Evolutionary conservation across 2,113 vertebrate genomes (phyloP).

Genomic region (Enhydra lutris): DNA sequence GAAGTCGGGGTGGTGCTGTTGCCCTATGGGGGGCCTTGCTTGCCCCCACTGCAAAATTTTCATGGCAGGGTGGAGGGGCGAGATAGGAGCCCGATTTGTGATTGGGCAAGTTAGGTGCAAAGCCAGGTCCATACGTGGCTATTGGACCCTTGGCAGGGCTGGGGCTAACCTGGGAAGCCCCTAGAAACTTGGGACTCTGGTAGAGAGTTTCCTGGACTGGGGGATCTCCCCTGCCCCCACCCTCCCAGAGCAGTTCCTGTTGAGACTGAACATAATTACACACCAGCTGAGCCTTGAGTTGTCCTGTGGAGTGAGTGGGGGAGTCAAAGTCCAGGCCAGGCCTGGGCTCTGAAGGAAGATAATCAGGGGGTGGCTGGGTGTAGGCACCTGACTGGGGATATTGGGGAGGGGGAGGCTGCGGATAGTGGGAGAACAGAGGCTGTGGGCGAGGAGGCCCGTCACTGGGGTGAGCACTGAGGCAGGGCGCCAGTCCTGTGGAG

Average conservation of each 20-base stretch:
- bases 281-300: slow-evolving; percentile 95
- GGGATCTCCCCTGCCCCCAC: slow-evolving; percentile 64
- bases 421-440: slow-evolving; percentile 64
- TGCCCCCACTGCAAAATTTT: slow-evolving; percentile 68
- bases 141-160: slow-evolving; percentile 64
- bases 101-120: slow-evolving; percentile 46
- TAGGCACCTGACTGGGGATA: slow-evolving; percentile 63
- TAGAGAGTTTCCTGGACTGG: slow-evolving; percentile 77
- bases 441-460: slow-evolving; percentile 51
- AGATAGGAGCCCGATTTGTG: slow-evolving; percentile 56
- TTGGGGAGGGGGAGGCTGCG: slow-evolving; percentile 59
- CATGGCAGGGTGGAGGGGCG: slow-evolving; percentile 39
- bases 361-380: slow-evolving; percentile 47
- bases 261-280: slow-evolving; percentile 95
- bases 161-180: slow-evolving; percentile 61
- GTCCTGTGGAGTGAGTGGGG: slow-evolving; percentile 86
- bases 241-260: slow-evolving; percentile 95
- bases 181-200: slow-evolving; percentile 74
- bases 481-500: slow-evolving; percentile 82
- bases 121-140: slow-evolving; percentile 73
- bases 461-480: slow-evolving; percentile 79
- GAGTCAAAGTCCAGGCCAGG: slow-evolving; percentile 74
- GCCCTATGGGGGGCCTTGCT: slow-evolving; percentile 57
- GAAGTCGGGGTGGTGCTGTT: slow-evolving; percentile 60
- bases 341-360: slow-evolving; percentile 59